Conservation (phyloP, 2,888 invertebrate genomes). For the Tenodera sinensis region DNA sequence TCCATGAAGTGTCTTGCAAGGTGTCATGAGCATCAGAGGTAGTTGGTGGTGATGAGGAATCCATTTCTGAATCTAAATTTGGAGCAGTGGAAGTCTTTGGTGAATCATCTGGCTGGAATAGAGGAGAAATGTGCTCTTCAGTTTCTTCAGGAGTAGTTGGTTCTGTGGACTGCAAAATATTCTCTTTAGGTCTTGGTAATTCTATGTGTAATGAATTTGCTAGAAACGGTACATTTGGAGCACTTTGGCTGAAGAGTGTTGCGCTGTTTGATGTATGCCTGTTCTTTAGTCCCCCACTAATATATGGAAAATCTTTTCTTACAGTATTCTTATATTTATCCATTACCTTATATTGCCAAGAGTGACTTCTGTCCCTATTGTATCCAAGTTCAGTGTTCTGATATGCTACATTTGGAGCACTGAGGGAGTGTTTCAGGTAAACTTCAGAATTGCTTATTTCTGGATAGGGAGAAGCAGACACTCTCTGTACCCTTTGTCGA, state of each 20-base stretch:
- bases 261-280: not conserved
- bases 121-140: not conserved
- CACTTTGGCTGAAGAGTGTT: not conserved
- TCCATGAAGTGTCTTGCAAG: conserved; percentile 14
- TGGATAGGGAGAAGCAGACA: not conserved
- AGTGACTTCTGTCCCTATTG: not conserved
- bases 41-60: not conserved
- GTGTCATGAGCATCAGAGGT: not conserved
- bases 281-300: not conserved
- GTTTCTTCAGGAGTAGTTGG: not conserved
- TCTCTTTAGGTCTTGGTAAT: not conserved
- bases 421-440: not conserved
- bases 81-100: not conserved
- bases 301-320: not conserved
- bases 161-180: not conserved
- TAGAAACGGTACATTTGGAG: not conserved
- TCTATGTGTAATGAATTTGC: not conserved
- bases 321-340: not conserved
- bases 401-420: not conserved
- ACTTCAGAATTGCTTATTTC: not conserved
- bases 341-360: not conserved
- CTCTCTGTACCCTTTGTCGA: not conserved
- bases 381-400: not conserved
- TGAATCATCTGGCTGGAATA: not conserved
- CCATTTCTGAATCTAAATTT: not conserved